Percentiles rank a stretch among this genome's conserved stretches.
Evolutionary conservation across 30 jellyfish, hydroid and myxozoan genomes (phyloP).

Genomic region (Nemopilema nomurai): DNA sequence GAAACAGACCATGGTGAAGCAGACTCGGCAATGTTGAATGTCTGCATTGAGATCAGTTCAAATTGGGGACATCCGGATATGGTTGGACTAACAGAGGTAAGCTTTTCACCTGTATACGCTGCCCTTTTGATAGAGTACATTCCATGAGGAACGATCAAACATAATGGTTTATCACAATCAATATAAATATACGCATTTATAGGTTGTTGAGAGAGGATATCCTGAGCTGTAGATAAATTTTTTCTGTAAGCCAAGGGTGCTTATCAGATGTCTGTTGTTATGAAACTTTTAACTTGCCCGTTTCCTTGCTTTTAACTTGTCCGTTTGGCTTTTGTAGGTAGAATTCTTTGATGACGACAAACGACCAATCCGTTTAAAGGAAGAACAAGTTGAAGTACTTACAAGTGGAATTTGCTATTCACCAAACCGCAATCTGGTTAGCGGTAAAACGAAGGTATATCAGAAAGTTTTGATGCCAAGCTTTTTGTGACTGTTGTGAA

Average conservation of each 20-base stretch:
- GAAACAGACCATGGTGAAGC: not conserved
- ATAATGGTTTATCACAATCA: too few relatives aligned
- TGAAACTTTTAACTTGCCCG: too few relatives aligned
- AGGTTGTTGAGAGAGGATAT: too few relatives aligned
- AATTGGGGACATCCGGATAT: slow-evolving; percentile 88
- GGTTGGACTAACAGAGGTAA: slow-evolving; percentile 92
- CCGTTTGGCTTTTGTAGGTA: slow-evolving; percentile 29
- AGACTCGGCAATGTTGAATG: slow-evolving; percentile 12
- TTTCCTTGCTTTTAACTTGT: too few relatives aligned
- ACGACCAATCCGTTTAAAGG: slow-evolving; percentile 38
- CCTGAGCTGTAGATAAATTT: too few relatives aligned
- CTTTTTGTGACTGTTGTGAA: too few relatives aligned
- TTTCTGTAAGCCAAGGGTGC: too few relatives aligned
- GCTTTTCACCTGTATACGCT: not conserved
- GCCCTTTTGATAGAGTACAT: too few relatives aligned
- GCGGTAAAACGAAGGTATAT: slow-evolving; percentile 82
- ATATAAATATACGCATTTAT: too few relatives aligned
- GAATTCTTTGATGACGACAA: slow-evolving; percentile 63
- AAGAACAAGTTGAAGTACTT: slow-evolving; percentile 44
- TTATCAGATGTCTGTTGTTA: too few relatives aligned
- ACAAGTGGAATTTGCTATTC: slow-evolving; percentile 38
- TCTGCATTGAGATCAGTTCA: slow-evolving; percentile 54
- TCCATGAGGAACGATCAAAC: too few relatives aligned
- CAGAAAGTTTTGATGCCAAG: not conserved
- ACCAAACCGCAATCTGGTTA: slow-evolving; percentile 47